Evolutionary conservation across 2,797 vertebrate genomes (phyloP).

Genomic region (Gallirallus australis): DNA sequence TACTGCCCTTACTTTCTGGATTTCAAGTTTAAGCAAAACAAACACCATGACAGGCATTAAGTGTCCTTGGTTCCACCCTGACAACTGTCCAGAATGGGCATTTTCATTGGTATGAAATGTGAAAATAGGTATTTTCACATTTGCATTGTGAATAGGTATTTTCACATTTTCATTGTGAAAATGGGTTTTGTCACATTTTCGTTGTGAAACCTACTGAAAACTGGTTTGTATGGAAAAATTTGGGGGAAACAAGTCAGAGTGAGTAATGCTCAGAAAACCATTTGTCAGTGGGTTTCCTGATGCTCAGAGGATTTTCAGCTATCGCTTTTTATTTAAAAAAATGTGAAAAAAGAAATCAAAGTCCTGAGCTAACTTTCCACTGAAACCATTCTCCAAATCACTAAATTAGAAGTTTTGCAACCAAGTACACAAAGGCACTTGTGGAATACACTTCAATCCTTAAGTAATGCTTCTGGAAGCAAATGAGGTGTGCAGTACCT

Average conservation of each 20-base stretch:
- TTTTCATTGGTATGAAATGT: background rate
- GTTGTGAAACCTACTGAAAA: background rate
- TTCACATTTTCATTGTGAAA: background rate
- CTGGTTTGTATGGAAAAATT: background rate
- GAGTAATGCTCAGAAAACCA: background rate
- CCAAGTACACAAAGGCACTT: background rate
- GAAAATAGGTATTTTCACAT: background rate
- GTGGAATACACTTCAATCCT: background rate
- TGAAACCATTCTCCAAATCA: background rate
- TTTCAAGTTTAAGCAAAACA: background rate
- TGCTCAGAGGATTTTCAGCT: background rate
- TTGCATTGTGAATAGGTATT: background rate
- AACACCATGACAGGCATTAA: background rate
- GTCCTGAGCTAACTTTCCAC: background rate
- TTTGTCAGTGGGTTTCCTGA: background rate
- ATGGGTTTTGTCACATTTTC: background rate
- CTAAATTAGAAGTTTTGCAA: background rate
- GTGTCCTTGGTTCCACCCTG: background rate
- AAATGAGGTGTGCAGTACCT: slow-evolving; percentile 78
- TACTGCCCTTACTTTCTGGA: background rate
- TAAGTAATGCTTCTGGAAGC: background rate
- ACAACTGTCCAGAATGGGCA: background rate
- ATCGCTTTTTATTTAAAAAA: background rate
- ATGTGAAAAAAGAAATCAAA: background rate
- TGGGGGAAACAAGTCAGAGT: background rate